Base-by-base conservation (phyloP, 2,888 invertebrate species). In the Cenopis cana region DNA sequence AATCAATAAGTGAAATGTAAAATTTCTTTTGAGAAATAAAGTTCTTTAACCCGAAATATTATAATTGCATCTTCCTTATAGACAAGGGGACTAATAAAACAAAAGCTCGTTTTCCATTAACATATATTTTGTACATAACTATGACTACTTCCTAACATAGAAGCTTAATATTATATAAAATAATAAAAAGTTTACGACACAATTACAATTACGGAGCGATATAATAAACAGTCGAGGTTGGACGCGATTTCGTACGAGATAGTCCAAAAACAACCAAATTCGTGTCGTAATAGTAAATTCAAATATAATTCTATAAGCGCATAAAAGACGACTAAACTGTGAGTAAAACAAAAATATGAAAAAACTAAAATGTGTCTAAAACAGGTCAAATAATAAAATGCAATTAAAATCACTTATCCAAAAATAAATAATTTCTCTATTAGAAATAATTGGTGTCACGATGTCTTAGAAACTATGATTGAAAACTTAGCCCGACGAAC, bases 91-190 rank as follows among this genome's bases (percentile, higher is more conserved):
- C 4, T 11, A 69, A 64, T 50, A 24, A 69, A 71, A 68, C 41
- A 64, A 59, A 4, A n/a, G 5, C 10, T 67, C 29, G 64, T 64
- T 64, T 72, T 69, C 62, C 69, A 56, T 69, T 68, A 72, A 73
- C 69, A 65, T 73, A 69, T 69, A 73, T 69, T 67, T 59, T 69
- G 59, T 73, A 69, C 62, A 69, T 55, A 64, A 59, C 64, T 73
- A 54, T 68, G 36, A 65, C 67, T 67, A 71, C 46, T 50, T 17
- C 54, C 67, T 71, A 71, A 72, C 57, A 69, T 52, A 72, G 72
- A 72, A 69, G 69, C 72, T 60, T 72, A 72, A 61, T 68, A 54
- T 46, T 60, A 73, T 69, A 73, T 55, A 69, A 73, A 68, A 68
- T 18, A 61, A 70, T 70, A 60, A 59, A 65, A 70, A 61, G 54